Evolutionary conservation across 2,888 invertebrate genomes (phyloP), one percentile per base, ranked within the genome.

Genomic region (Parapristionchus giblindavisi): DNA sequence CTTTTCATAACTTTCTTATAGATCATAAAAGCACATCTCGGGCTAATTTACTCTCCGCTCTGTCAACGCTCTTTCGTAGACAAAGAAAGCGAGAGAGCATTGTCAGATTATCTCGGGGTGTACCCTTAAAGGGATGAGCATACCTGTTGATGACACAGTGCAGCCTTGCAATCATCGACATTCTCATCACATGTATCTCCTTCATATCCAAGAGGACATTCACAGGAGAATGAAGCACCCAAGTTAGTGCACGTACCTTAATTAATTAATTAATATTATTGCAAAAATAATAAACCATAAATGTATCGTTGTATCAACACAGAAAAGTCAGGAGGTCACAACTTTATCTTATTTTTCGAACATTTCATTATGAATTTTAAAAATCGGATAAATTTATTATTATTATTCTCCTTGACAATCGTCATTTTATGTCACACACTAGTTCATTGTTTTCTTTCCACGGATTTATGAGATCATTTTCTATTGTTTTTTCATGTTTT

Each of bases 171-270:
- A 87, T 98, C 96, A 87, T 98, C 94, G 66, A 95, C 93, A 85
- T 96, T 95, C 3, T 93, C 91, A 84, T 96, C 95, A 87, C 97
- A 97, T 56, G 87, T 86, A 5, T 81, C 94, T 56, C 98, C 99
- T 56, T 94, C 93, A 87, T 92, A 97, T 43, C 96, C 96, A 21
- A 95, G 94, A 76, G 95, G 92, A 88, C 98, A 98, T 89, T 93
- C 94, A 89, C 98, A 98, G 43, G 91, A 90, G 88, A 96, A 98
- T 75, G 92, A 91, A 0, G 92, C 91, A 88, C 99, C 99, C 87
- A 96, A 95, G 87, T 98, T 94, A 61, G 94, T 93, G 86, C 88
- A 88, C 3, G 86, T 86, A 14, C 84, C 82, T 79, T 60, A 17
- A 77, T 40, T 21, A 36, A 36, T 21, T 34, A 61, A 2, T 29